Percentiles rank a stretch among this genome's conserved stretches.
Evolutionary conservation across 2,888 invertebrate genomes (phyloP).

Genomic region (Scaptodrosophila latifasciaeformis): DNA sequence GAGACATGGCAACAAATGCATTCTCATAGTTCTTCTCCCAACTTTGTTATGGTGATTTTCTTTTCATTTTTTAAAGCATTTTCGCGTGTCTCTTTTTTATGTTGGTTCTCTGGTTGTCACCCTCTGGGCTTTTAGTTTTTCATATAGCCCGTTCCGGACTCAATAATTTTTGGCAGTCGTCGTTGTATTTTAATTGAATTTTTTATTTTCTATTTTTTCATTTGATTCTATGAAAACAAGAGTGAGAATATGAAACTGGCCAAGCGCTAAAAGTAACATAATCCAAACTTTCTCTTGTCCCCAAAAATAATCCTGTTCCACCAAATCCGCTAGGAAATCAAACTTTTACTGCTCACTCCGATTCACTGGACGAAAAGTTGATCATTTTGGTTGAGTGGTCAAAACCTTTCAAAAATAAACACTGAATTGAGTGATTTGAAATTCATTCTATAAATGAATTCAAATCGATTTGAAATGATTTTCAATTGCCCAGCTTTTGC

Average conservation of each 20-base stretch:
- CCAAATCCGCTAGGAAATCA: too few relatives aligned
- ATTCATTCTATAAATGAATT: conserved; percentile 52
- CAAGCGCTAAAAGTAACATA: conserved; percentile 53
- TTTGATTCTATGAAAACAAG: conserved; percentile 49
- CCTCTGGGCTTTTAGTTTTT: conserved; percentile 1
- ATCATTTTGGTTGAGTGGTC: conserved; percentile 21
- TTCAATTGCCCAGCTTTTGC: conserved; percentile 14
- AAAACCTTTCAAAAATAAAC: conserved; percentile 6
- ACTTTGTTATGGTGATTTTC: conserved; percentile 53
- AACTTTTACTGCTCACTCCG: too few relatives aligned
- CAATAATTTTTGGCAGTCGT: conserved; percentile 42
- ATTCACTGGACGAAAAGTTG: conserved; percentile 16
- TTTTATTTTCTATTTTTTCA: conserved; percentile 40
- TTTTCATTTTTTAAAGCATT: background rate
- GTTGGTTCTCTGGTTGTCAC: background rate
- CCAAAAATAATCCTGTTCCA: too few relatives aligned
- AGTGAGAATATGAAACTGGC: conserved; percentile 46
- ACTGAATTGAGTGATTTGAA: conserved; percentile 12
- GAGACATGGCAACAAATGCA: conserved; percentile 30
- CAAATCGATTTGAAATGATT: conserved; percentile 48
- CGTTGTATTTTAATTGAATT: conserved; percentile 60
- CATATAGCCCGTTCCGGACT: conserved; percentile 49
- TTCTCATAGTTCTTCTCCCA: conserved; percentile 47
- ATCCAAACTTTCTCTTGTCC: conserved; percentile 17
- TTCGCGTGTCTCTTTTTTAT: conserved; percentile 11